Conservation (phyloP, 2,797 vertebrate genomes). For the Crocodylus rhombifer region DNA sequence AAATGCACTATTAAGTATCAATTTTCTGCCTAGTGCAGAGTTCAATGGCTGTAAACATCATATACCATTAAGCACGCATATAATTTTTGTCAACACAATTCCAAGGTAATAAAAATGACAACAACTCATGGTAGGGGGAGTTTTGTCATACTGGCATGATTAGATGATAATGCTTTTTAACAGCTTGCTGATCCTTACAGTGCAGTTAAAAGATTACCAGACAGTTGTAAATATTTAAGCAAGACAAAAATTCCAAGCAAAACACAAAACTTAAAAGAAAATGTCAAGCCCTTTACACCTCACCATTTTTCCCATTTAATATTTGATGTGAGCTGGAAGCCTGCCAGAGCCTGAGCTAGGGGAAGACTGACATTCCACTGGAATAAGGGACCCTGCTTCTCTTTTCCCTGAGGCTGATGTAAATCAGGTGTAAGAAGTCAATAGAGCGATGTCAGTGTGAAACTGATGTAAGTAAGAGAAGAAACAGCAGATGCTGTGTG, state of each 20-base stretch:
- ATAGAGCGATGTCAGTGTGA: not conserved
- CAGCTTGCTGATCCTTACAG: not conserved
- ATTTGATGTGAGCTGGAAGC: not conserved
- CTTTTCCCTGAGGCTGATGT: not conserved
- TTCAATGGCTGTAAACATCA: constrained; percentile 4
- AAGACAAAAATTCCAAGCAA: not conserved
- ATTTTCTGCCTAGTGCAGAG: not conserved
- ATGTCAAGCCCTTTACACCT: not conserved
- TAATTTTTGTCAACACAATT: constrained; percentile 16
- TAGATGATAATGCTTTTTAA: not conserved
- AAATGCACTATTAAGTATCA: constrained; percentile 27
- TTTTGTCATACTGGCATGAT: not conserved
- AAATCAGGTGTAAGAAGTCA: not conserved
- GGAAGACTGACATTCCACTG: not conserved
- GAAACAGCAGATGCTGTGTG: not conserved
- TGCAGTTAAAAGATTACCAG: not conserved
- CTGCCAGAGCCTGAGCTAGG: not conserved
- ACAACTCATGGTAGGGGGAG: not conserved
- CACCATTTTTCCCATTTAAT: not conserved
- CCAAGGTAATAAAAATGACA: constrained; percentile 13
- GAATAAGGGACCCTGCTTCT: not conserved
- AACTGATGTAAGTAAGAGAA: not conserved
- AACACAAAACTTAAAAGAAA: not conserved
- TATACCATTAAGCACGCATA: not conserved
- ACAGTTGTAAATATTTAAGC: not conserved